Base-by-base conservation (phyloP, 2,113 vertebrate species). In the Antechinus flavipes region DNA sequence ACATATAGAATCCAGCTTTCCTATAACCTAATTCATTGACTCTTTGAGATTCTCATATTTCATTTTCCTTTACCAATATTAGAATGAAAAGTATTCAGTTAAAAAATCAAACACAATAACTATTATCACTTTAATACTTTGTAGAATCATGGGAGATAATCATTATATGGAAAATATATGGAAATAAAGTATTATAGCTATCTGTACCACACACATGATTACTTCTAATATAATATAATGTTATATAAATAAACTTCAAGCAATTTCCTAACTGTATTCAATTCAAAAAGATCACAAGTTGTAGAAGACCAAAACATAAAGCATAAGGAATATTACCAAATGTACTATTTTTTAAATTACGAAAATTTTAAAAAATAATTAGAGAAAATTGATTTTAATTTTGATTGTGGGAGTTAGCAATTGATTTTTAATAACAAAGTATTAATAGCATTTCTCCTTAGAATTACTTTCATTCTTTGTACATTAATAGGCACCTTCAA, bases 181-280 rank as follows among this genome's bases (percentile, higher is more conserved):
- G 52, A 54, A 96, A 93, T 84, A 97, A 91, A 96, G 95, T 84
- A 97, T 96, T 97, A 91, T 9, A 93, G 89, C 93, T 93, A 98
- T 68, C 35, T 94, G 93, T 49, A 96, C 96, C 91, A 93, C 56
- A 96, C 76, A 93, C 96, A 92, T 94, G 96, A 98, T 97, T 96
- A 96, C 93, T 97, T 95, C 96, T 96, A 94, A 90, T 76, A 46
- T 96, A 95, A 97, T 96, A 95, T 46, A 93, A 61, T 53, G 94
- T 89, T 97, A 93, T 94, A 93, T 54, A 97, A 98, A 97, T 98
- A 97, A 97, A 97, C 97, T 97, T 93, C 92, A 96, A 97, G 92
- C 68, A 93, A 95, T 93, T 97, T 98, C 90, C 91, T 98, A 96
- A 97, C 96, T 97, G 97, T 97, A 49, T 49, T 49, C 49, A 6